Conservation (phyloP, 2,113 vertebrate species). For the Progne subis region DNA sequence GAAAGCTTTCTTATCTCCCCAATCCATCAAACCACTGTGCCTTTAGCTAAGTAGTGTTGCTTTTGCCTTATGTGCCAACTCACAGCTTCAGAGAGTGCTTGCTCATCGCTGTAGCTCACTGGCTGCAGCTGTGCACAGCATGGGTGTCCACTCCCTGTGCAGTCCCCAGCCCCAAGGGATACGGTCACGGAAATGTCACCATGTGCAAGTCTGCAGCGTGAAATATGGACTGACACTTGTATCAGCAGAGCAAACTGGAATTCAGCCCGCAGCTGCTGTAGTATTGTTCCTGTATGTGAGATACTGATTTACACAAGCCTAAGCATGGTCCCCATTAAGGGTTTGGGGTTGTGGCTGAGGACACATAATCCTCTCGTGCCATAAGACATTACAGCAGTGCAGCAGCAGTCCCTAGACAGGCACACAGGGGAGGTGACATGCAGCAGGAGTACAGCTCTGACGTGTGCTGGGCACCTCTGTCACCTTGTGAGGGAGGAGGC, state of each 20-base stretch:
- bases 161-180: background rate
- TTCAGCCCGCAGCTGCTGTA: background rate
- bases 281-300: background rate
- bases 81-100: background rate
- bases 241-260: background rate
- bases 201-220: background rate
- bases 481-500: background rate
- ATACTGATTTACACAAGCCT: background rate
- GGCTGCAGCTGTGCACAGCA: background rate
- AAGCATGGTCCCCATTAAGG: background rate
- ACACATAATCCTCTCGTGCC: background rate
- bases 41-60: background rate
- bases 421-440: background rate
- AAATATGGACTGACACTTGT: background rate
- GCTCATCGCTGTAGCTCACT: background rate
- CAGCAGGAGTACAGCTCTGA: background rate
- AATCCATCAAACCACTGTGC: background rate
- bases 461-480: rapidly evolving
- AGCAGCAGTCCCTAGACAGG: background rate
- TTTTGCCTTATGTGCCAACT: background rate
- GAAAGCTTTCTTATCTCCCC: background rate
- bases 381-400: background rate
- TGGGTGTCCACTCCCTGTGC: background rate
- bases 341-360: background rate
- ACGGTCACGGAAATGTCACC: background rate